Evolutionary conservation across 1,140 invertebrate genomes (phyloP).

Genomic region (Wasmannia auropunctata): DNA sequence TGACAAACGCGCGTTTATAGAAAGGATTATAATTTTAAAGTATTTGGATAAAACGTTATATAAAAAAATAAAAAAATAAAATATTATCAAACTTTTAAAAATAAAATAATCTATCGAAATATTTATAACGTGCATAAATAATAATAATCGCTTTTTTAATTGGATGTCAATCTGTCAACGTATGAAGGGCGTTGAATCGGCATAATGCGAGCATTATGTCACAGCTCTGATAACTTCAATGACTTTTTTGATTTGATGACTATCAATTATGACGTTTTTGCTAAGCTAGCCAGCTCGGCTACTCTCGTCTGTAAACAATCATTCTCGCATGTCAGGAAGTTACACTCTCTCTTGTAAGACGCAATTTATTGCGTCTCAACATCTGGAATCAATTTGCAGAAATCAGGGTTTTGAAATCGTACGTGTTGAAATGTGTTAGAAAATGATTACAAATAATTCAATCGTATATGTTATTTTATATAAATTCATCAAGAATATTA

Average conservation of each 20-base stretch:
- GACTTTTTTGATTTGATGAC: slow-evolving; percentile 6
- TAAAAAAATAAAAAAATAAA: not conserved
- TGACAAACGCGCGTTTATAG: not conserved
- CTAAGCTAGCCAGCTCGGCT: not conserved
- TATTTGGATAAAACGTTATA: no score
- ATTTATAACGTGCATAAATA: not conserved
- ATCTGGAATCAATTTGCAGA: not conserved
- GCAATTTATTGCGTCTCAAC: not conserved
- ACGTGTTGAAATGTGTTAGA: not conserved
- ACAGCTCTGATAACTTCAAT: slow-evolving; percentile 10
- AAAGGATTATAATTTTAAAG: not conserved
- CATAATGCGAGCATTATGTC: slow-evolving; percentile 11
- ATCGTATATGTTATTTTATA: not conserved
- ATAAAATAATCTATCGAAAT: not conserved
- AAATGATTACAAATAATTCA: not conserved
- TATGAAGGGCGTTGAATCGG: not conserved
- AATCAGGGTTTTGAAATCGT: not conserved
- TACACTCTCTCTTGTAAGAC: not conserved
- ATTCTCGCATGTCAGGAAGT: slow-evolving; percentile 14
- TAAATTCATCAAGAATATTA: no score
- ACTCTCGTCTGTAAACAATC: slow-evolving; percentile 39
- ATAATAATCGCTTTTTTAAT: not conserved
- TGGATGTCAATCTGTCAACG: not conserved
- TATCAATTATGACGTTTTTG: not conserved
- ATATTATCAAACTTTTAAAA: not conserved